phyloP scores from a whole-genome alignment of 1,140 invertebrate genomes.

The Pollicipes pollicipes region DNA sequence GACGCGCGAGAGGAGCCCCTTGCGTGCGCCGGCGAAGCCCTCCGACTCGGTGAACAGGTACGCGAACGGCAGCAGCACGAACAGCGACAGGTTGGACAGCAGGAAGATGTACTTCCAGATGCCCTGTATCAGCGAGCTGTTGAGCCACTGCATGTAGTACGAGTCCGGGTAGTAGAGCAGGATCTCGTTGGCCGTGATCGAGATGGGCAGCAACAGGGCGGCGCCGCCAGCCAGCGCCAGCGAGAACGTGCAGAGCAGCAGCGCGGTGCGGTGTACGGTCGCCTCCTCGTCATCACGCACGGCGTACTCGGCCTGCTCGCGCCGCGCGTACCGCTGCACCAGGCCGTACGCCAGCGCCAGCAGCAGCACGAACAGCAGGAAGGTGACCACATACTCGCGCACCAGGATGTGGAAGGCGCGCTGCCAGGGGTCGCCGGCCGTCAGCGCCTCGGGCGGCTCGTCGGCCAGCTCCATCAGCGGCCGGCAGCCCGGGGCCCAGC shows the following conservation, averaged over 20 bases:
- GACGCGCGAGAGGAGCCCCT: slow-evolving; percentile 67
- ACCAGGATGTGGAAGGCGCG: no score
- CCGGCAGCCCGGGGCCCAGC: no score
- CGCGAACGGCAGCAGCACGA: slow-evolving; percentile 88
- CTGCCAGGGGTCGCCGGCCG: no score
- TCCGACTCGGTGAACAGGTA: slow-evolving; percentile 97
- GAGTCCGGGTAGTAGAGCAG: slow-evolving; percentile 65
- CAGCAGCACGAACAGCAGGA: slow-evolving; percentile 9
- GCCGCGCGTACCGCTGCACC: slow-evolving; percentile 6
- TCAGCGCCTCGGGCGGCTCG: no score
- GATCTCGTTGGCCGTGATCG: slow-evolving; percentile 92
- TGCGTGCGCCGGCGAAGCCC: slow-evolving; percentile 65
- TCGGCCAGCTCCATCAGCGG: no score
- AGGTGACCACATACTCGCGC: no score
- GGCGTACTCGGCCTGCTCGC: neutral
- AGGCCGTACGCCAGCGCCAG: slow-evolving; percentile 7
- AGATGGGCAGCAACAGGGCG: slow-evolving; percentile 79
- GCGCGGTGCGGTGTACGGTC: slow-evolving; percentile 9
- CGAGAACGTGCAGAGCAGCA: slow-evolving; percentile 67
- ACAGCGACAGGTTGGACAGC: slow-evolving; percentile 88
- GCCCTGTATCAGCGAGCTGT: slow-evolving; percentile 96
- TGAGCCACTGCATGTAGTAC: no score
- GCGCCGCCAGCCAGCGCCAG: slow-evolving; percentile 77
- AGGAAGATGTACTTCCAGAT: slow-evolving; percentile 96
- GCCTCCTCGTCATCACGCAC: slow-evolving; percentile 10